phyloP scores from a whole-genome alignment of 2,113 vertebrate species.

The Callithrix jacchus region DNA sequence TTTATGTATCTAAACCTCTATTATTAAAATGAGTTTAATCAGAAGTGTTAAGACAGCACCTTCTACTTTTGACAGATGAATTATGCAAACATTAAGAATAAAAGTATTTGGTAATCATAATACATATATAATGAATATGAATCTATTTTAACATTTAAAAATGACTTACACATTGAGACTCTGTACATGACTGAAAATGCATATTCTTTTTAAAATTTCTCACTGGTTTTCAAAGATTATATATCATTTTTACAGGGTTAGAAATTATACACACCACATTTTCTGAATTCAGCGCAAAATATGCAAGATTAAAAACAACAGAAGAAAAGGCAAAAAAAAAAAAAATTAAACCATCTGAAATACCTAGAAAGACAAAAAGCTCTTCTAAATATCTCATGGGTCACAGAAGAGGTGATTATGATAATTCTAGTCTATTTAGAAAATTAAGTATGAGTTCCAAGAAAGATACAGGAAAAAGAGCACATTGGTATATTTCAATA shows the following conservation, averaged over 20 bases:
- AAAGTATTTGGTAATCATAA: neutral
- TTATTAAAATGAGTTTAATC: neutral
- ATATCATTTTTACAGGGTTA: neutral
- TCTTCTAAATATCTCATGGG: neutral
- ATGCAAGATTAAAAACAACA: neutral
- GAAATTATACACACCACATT: neutral
- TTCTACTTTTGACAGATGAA: neutral
- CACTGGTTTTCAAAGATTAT: neutral
- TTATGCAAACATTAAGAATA: neutral
- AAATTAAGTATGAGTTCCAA: conserved; percentile 28
- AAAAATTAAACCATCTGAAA: neutral
- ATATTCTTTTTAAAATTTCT: neutral
- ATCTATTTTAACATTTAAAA: neutral
- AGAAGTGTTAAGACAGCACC: neutral
- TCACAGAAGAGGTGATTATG: conserved; percentile 13
- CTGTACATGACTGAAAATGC: neutral
- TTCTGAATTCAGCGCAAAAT: neutral
- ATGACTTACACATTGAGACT: neutral
- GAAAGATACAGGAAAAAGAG: neutral
- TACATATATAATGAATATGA: neutral
- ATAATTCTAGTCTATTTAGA: conserved; percentile 53
- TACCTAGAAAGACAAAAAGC: neutral
- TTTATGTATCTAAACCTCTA: neutral
- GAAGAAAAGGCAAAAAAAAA: neutral
- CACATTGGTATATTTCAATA: neutral